Evolutionary conservation across 2,888 invertebrate species (phyloP).

Genomic region (Tanytarsus gracilentus): DNA sequence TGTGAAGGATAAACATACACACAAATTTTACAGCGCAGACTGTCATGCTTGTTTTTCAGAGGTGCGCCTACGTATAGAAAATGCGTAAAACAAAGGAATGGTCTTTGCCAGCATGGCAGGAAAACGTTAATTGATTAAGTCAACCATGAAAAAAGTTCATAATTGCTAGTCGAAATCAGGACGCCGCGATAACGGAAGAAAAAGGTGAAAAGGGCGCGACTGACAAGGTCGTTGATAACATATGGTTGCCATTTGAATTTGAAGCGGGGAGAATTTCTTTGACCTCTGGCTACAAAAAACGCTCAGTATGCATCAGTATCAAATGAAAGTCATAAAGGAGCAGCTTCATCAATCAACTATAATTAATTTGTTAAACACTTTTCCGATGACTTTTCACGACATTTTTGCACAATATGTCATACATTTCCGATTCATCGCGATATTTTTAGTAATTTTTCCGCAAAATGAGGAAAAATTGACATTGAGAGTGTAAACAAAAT

Average conservation of each 20-base stretch:
- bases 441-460: too few species aligned
- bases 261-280: background rate
- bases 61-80: background rate
- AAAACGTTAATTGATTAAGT: conserved; percentile 7
- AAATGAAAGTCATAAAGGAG: too few species aligned
- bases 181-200: background rate
- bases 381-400: too few species aligned
- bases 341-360: too few species aligned
- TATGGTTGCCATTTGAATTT: background rate
- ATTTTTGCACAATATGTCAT: too few species aligned
- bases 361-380: too few species aligned
- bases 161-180: background rate
- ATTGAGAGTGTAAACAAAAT: too few species aligned
- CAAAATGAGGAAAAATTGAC: too few species aligned
- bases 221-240: conserved; percentile 15
- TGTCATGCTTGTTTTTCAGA: background rate
- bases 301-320: too few species aligned
- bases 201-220: conserved; percentile 9
- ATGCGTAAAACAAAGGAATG: conserved; percentile 7
- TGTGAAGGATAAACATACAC: conserved; percentile 2
- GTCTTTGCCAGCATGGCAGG: background rate
- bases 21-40: background rate
- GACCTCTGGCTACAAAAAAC: background rate
- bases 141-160: conserved; percentile 1
- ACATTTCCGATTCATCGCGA: too few species aligned